Percentiles rank a stretch among this genome's conserved stretches.
Evolutionary conservation across 1,140 invertebrate species (phyloP).

Genomic region (fruit fly (Drosophila melanogaster)): DNA sequence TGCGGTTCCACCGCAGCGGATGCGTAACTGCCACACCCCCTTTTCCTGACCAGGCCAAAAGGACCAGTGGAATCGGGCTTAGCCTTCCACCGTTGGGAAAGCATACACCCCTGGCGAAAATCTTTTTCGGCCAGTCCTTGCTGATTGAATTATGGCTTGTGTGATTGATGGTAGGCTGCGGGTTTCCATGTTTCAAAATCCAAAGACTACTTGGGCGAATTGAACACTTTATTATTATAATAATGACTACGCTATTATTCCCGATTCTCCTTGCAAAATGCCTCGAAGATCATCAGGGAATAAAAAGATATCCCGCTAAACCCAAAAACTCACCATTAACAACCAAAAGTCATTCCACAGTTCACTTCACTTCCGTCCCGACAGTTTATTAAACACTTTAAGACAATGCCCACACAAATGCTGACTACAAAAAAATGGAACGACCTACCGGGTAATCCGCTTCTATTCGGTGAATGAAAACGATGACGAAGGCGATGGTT

Average conservation of each 20-base stretch:
- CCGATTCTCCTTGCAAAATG: too few relatives aligned
- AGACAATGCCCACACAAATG: conserved; percentile 37
- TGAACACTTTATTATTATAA: too few relatives aligned
- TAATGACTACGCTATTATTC: too few relatives aligned
- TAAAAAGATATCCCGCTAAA: too few relatives aligned
- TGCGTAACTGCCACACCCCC: conserved; percentile 28
- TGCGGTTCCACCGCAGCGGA: conserved; percentile 78
- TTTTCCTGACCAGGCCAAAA: conserved; percentile 5
- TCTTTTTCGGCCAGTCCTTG: conserved; percentile 5
- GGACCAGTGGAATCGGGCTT: conserved; percentile 27
- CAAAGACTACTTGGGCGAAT: too few relatives aligned
- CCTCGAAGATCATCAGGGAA: too few relatives aligned
- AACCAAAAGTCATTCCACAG: not conserved
- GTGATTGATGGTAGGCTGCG: conserved; percentile 8
- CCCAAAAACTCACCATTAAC: too few relatives aligned
- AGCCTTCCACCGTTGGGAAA: not conserved
- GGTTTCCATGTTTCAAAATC: not conserved
- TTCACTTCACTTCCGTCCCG: conserved; percentile 12
- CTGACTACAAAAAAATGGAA: conserved; percentile 13
- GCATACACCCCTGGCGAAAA: not conserved
- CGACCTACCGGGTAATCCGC: conserved; percentile 24
- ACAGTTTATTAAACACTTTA: conserved; percentile 51
- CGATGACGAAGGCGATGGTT: conserved; percentile 30
- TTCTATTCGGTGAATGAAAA: conserved; percentile 45
- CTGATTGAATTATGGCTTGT: conserved; percentile 41